Percentiles rank a stretch among this genome's conserved stretches.
Conservation (phyloP, 1,140 invertebrate genomes). For the Eupristina koningsbergeri region DNA sequence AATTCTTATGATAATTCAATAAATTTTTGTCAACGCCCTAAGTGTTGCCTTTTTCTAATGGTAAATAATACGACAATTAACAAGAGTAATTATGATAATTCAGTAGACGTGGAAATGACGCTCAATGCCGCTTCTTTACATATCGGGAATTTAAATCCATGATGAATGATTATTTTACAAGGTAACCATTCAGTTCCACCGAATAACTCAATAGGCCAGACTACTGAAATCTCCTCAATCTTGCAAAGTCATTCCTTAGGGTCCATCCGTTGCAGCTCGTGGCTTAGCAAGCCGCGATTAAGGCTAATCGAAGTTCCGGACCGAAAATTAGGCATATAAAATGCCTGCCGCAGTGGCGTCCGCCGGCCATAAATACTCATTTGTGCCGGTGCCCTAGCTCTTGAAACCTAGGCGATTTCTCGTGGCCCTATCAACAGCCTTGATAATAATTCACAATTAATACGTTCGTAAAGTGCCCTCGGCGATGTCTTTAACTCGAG, state of each 20-base stretch:
- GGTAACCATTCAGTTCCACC: neutral
- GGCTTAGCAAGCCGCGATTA: conserved; percentile 51
- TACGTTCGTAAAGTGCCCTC: conserved; percentile 1
- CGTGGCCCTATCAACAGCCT: neutral
- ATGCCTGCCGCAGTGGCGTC: conserved; percentile 52
- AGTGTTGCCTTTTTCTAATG: no score
- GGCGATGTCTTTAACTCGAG: neutral
- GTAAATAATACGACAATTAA: no score
- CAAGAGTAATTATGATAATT: no score
- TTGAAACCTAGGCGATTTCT: neutral
- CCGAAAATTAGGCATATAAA: conserved; percentile 61
- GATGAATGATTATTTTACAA: neutral
- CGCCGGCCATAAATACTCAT: conserved; percentile 67
- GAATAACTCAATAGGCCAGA: neutral
- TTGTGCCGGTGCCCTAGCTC: conserved; percentile 55
- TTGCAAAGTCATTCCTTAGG: neutral
- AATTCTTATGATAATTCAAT: no score
- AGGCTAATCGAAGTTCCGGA: conserved; percentile 62
- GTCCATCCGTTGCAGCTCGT: neutral
- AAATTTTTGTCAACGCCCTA: no score
- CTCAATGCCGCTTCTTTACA: no score
- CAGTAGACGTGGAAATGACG: no score
- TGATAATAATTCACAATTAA: conserved; percentile 22
- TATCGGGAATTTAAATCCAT: no score
- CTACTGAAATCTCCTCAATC: neutral